Evolutionary conservation across 2,888 invertebrate genomes (phyloP).

Genomic region (Leptothorax acervorum): DNA sequence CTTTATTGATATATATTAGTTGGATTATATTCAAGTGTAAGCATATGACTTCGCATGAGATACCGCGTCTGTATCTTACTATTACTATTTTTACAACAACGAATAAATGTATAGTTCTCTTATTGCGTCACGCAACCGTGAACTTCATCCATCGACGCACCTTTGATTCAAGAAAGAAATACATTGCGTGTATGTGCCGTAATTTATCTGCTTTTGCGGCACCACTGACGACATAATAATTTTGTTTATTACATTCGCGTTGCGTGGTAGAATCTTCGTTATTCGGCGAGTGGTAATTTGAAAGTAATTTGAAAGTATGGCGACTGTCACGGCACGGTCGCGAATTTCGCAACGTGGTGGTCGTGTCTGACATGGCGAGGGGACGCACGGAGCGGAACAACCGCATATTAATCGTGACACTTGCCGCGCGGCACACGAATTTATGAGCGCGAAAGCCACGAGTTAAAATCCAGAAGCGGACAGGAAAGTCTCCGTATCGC

Average conservation of each 20-base stretch:
- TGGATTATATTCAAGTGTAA: background rate
- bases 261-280: constrained; percentile 42
- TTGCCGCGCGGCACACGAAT: constrained; percentile 65
- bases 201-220: constrained; percentile 40
- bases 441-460: constrained; percentile 64
- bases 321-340: constrained; percentile 60
- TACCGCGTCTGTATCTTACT: too few species aligned
- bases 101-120: background rate
- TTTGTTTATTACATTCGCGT: constrained; percentile 49
- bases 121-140: constrained; percentile 2
- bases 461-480: constrained; percentile 62
- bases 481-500: constrained; percentile 69
- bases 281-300: constrained; percentile 61
- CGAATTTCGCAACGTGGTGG: constrained; percentile 34
- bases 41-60: background rate
- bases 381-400: constrained; percentile 46
- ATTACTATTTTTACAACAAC: background rate
- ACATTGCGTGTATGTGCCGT: background rate
- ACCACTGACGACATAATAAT: constrained; percentile 42
- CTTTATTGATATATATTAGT: constrained; percentile 2
- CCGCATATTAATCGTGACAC: constrained; percentile 73
- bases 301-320: constrained; percentile 69
- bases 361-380: constrained; percentile 8
- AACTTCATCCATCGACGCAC: background rate
- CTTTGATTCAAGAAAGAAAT: background rate